Conservation (phyloP, 2,113 vertebrate species). For the Microcebus tavaratra region DNA sequence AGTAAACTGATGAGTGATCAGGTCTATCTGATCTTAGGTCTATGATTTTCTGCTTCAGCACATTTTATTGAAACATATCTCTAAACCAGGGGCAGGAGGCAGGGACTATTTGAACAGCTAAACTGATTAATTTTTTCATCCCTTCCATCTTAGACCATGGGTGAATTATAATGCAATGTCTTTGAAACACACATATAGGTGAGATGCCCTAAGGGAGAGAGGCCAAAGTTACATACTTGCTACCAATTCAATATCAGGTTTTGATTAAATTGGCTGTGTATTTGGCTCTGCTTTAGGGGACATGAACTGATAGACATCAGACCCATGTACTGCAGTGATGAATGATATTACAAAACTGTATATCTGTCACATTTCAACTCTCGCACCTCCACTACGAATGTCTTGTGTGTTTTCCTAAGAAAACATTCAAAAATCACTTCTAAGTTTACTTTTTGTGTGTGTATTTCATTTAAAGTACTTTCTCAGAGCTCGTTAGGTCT, state of each 20-base stretch:
- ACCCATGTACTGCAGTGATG: neutral
- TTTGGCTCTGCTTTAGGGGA: neutral
- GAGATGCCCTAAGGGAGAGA: neutral
- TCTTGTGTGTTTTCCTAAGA: neutral
- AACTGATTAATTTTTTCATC: neutral
- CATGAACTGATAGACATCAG: neutral
- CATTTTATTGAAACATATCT: neutral
- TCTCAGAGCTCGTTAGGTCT: conserved; percentile 38
- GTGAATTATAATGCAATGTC: neutral
- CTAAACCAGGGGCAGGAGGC: neutral
- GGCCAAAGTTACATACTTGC: neutral
- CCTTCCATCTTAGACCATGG: neutral
- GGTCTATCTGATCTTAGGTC: neutral
- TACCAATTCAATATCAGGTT: neutral
- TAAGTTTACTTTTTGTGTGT: neutral
- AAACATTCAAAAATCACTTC: conserved; percentile 34
- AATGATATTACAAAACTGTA: neutral
- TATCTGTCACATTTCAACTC: neutral
- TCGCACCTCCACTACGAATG: neutral
- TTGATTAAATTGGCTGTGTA: neutral
- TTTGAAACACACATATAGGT: neutral
- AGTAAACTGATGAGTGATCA: neutral
- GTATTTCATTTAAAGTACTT: conserved; percentile 41
- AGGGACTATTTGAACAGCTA: neutral
- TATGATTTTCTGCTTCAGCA: neutral